Base-by-base conservation (phyloP, 1,140 invertebrate genomes). In the Nephotettix cincticeps region DNA sequence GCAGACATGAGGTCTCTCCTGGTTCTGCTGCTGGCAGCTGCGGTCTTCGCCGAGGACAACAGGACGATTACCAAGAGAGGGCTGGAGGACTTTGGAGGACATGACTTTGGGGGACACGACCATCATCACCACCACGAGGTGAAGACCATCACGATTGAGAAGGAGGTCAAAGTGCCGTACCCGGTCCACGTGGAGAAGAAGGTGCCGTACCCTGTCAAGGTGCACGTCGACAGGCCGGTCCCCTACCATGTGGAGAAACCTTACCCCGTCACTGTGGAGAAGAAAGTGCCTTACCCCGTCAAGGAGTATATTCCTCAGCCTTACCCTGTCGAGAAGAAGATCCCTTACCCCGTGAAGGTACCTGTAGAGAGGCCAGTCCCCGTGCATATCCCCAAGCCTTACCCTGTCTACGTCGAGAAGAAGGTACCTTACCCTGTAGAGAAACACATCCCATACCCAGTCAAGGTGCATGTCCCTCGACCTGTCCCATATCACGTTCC, bases 221-320 rank as follows among this genome's bases (percentile, higher is more conserved):
- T 90, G 43, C 84, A 85, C 30, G 89, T 93, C 23, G 90, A 92
- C 80, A 91, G 89, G 79, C 90, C 90, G n/a, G 70, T 71, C 17
- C 75, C 75, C 17, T 47, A 68, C 29, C 69, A 63, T 0, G 71
- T 75, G 1, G 70, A 69, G 29, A 75, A 70, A 45, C 89, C 76
- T 14, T 76, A 76, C 68, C 75, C 73, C 2, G 72, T 77, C 3
- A 66, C 76, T 43, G 75, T 78, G 21, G 73, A 74, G 51, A 78
- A 78, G 40, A 67, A 61, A 76, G 69, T 76, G 0, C 90, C 90
- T 0, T 87, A 88, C 66, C 88, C 89, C 29, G 89, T 91, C 0
- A 89, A 91, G 76, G 90, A 90, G 79, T 84, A 85, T 25, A 76
- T 85, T 17, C 74, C 78, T 0, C 81, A 81, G 74, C 84, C 84